phyloP scores from a whole-genome alignment of 2,113 vertebrate genomes.

The Raja brachyura region DNA sequence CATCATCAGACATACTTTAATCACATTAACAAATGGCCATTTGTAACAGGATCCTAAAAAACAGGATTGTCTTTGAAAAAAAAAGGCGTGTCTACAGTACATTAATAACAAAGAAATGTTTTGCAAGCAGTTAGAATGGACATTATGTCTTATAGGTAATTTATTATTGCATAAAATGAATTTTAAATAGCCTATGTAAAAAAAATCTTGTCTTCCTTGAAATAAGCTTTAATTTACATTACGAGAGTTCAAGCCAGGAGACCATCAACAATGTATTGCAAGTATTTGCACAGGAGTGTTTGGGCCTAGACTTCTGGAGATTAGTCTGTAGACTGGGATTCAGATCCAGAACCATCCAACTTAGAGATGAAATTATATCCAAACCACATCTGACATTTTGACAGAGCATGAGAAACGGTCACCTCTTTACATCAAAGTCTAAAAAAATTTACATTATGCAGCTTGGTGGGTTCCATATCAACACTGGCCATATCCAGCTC shows the following conservation, averaged over 20 bases:
- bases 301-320: background rate
- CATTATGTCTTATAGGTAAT: background rate
- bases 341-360: no score
- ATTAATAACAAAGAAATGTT: background rate
- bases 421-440: background rate
- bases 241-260: background rate
- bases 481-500: background rate
- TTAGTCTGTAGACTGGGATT: no score
- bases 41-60: background rate
- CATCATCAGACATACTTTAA: background rate
- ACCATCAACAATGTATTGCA: background rate
- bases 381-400: no score
- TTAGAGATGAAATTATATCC: no score
- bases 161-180: background rate
- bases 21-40: background rate
- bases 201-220: background rate
- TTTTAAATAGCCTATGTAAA: background rate
- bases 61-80: background rate
- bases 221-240: background rate
- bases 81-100: background rate
- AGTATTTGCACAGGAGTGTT: background rate
- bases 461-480: background rate
- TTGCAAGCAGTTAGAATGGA: background rate
- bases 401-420: no score
- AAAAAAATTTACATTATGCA: background rate